These are phyloP conservation scores for Propithecus coquereli DNA, from an alignment of 2,113 vertebrate species.

Conservation along the genomic window DNA sequence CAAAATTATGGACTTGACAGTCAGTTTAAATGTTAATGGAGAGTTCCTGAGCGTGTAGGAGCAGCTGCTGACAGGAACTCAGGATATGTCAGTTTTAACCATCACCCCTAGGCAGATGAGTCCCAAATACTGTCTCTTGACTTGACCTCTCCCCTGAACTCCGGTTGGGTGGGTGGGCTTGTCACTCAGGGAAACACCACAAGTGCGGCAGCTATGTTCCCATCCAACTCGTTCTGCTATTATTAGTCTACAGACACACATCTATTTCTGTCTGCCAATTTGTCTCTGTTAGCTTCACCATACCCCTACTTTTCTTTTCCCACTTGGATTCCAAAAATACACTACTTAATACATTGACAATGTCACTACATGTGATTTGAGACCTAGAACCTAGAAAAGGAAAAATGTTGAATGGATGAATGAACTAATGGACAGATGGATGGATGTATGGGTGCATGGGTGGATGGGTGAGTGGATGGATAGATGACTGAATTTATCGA, in stretches of 20 bases:
- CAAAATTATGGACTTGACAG: constrained; percentile 72
- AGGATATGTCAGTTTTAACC: constrained; percentile 68
- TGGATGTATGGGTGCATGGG: not conserved
- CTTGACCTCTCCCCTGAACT: constrained; percentile 67
- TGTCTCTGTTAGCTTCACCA: constrained; percentile 51
- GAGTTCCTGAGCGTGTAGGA: constrained; percentile 49
- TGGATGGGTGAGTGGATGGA: not conserved
- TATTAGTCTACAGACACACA: constrained; percentile 61
- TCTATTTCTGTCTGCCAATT: constrained; percentile 63
- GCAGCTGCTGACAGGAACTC: constrained; percentile 59
- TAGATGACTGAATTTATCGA: not conserved
- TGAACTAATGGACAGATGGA: not conserved
- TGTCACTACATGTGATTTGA: constrained; percentile 9
- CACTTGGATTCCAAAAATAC: constrained; percentile 57
- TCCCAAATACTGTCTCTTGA: constrained; percentile 58
- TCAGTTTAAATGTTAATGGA: constrained; percentile 71
- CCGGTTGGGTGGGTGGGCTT: constrained; percentile 56
- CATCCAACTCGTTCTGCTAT: constrained; percentile 30
- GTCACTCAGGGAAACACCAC: constrained; percentile 56
- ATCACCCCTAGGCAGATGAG: constrained; percentile 59
- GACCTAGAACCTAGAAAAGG: constrained; percentile 29
- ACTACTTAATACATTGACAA: constrained; percentile 4
- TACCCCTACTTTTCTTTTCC: constrained; percentile 63
- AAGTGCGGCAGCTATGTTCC: not conserved
- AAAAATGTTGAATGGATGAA: not conserved